phyloP scores from a whole-genome alignment of 2,888 invertebrate species.

The Noctua janthe region DNA sequence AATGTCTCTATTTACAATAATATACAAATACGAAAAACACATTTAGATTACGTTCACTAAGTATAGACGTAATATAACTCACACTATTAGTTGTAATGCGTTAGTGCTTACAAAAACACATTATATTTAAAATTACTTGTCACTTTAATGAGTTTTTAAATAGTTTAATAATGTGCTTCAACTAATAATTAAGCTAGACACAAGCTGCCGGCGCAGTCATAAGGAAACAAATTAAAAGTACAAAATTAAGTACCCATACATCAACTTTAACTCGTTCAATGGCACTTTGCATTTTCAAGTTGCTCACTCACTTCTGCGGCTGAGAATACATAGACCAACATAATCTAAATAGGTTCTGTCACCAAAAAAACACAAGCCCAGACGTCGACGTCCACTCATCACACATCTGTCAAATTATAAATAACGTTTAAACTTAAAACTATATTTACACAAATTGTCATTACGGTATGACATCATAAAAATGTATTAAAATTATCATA shows the following conservation, averaged over 20 bases:
- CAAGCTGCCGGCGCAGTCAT: conserved; percentile 55
- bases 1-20: conserved; percentile 82
- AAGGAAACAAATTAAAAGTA: conserved; percentile 61
- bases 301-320: conserved; percentile 59
- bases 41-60: conserved; percentile 54
- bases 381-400: conserved; percentile 69
- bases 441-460: conserved; percentile 87
- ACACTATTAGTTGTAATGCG: conserved; percentile 40
- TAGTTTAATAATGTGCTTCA: conserved; percentile 52
- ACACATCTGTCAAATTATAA: conserved; percentile 75
- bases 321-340: conserved; percentile 80
- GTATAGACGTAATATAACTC: conserved; percentile 26
- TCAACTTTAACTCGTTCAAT: conserved; percentile 33
- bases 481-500: conserved; percentile 74
- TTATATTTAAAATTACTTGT: conserved; percentile 42
- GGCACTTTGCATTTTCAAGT: conserved; percentile 54
- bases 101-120: conserved; percentile 30
- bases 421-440: conserved; percentile 82
- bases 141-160: conserved; percentile 46
- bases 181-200: conserved; percentile 55
- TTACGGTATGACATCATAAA: conserved; percentile 75
- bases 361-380: conserved; percentile 65
- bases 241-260: conserved; percentile 46
- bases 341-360: conserved; percentile 71
- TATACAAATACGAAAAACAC: conserved; percentile 74